Conservation (phyloP, 2,797 vertebrate genomes). For the Poeciliopsis gracilis region DNA sequence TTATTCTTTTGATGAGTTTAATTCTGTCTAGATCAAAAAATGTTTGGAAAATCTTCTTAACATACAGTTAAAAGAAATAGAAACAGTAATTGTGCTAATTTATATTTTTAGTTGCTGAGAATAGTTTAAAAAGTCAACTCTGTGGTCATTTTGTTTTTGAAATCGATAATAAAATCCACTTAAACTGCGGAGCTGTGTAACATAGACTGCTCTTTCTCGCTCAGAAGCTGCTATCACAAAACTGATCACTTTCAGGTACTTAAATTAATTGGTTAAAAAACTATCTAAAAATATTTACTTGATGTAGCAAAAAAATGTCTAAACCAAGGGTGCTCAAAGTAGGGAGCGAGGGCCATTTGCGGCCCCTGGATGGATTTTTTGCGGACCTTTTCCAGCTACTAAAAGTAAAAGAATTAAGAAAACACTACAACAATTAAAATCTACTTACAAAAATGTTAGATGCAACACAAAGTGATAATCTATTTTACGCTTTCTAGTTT, state of each 20-base stretch:
- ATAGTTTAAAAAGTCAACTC: background rate
- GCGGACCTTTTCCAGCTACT: no score
- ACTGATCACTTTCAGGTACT: background rate
- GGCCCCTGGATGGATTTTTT: no score
- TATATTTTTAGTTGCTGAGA: background rate
- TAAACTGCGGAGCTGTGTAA: no score
- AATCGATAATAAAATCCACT: no score
- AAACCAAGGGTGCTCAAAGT: background rate
- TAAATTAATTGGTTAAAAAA: background rate
- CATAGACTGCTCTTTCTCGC: background rate
- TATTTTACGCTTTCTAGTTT: no score
- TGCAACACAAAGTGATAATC: no score
- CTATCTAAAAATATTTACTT: background rate
- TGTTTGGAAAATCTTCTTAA: background rate
- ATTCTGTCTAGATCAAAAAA: background rate
- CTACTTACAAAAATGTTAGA: no score
- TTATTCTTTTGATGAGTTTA: background rate
- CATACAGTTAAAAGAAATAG: background rate
- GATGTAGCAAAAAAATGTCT: background rate
- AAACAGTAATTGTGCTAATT: background rate
- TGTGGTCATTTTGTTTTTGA: no score
- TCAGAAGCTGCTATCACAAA: background rate
- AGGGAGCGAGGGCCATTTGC: no score
- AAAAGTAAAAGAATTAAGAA: no score
- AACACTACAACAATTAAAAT: no score